Evolutionary conservation across 2,113 vertebrate species (phyloP), one percentile per base, ranked within the genome.

Genomic region (Poeciliopsis retropinna): DNA sequence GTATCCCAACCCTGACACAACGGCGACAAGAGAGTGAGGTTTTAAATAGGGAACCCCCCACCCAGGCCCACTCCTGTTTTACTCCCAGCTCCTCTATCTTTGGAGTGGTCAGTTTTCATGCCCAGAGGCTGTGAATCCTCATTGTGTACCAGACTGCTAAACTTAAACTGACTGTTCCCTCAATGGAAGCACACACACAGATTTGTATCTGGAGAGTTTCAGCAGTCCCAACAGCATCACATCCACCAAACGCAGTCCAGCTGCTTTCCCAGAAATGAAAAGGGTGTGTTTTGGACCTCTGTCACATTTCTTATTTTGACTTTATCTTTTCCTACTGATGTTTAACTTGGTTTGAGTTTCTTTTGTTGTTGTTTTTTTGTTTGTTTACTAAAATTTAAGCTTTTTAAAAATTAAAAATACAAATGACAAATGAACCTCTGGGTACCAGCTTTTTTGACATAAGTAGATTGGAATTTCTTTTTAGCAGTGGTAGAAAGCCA

Each of bases 11-110:
- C 61, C 70, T 84, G 89, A 85, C 79, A 77, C 81, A 85, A 78
- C 31, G 61, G 57, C 61, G 11, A 70, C 78, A 85, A 88, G 79
- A 78, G 75, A 78, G 75, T 69, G 78, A 78, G 68, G 74, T 91
- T 95, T 92, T 93, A 93, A 93, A 93, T 93, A 92, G 92, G 84
- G 86, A 70, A 75, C 73, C 72, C 44, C 60, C 60, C 44, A 3
- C 27, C 68, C 22, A 57, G 51, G 4, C 12, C 72, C 57, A 28
- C 63, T 64, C 30, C 75, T 28, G 54, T 47, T 37, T 29, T 13
- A 14, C 69, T 64, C 67, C 70, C 63, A 5, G 37, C 41, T 57
- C 71, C 76, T 80, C 89, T 92, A 90, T 92, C 89, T 92, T 90
- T 93, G 93, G 89, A 83, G 71, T 41, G 76, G 84, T 80, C 73